phyloP scores from a whole-genome alignment of 2,797 vertebrate species.

The Microctenopoma steveboyesi region DNA sequence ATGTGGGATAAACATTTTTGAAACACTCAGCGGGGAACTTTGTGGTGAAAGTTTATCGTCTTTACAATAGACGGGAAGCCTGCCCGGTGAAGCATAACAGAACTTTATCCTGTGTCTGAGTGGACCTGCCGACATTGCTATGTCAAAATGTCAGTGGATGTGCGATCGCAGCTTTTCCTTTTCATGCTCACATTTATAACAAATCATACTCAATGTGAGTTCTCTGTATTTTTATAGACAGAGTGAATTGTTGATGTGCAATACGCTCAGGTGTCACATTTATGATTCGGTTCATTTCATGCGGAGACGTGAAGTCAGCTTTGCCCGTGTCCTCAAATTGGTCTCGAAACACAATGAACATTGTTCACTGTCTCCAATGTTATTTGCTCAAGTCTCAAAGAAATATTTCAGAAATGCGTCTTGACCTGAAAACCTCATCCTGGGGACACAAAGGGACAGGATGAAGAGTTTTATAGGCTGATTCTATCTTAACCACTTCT shows the following conservation, averaged over 20 bases:
- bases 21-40: slow-evolving; percentile 66
- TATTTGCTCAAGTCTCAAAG: not conserved
- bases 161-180: slow-evolving; percentile 48
- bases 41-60: slow-evolving; percentile 67
- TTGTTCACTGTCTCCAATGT: not conserved
- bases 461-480: slow-evolving; percentile 5
- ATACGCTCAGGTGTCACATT: slow-evolving; percentile 18
- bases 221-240: slow-evolving; percentile 26
- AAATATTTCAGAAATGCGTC: not conserved
- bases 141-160: slow-evolving; percentile 56
- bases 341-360: too few species aligned
- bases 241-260: slow-evolving; percentile 29
- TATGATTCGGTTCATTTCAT: slow-evolving; percentile 9
- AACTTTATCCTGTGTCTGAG: slow-evolving; percentile 63
- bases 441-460: not conserved
- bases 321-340: slow-evolving; percentile 5
- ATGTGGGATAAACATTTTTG: slow-evolving; percentile 74
- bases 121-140: slow-evolving; percentile 58
- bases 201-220: slow-evolving; percentile 20
- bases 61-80: slow-evolving; percentile 68
- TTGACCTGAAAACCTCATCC: not conserved
- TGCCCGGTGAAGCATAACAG: slow-evolving; percentile 65
- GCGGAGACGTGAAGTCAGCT: slow-evolving; percentile 11
- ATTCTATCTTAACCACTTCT: not conserved
- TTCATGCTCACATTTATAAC: slow-evolving; percentile 33